phyloP scores from a whole-genome alignment of 2,888 invertebrate species.

The Eilema sororculum region DNA sequence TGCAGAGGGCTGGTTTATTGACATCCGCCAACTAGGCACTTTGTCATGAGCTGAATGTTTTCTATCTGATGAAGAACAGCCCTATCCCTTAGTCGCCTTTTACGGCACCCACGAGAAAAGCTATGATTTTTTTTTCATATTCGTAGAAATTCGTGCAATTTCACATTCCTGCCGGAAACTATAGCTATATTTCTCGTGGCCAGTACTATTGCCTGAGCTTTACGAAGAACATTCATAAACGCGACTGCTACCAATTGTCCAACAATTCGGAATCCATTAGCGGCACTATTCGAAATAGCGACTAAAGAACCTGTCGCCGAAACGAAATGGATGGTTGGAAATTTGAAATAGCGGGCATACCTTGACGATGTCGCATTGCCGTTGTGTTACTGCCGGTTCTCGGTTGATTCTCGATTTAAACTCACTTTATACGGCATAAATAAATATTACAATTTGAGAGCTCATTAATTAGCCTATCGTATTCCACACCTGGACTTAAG shows the following conservation, averaged over 20 bases:
- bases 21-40: no score
- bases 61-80: no score
- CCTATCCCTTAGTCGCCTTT: no score
- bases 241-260: neutral
- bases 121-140: no score
- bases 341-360: conserved; percentile 38
- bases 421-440: neutral
- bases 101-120: no score
- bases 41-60: no score
- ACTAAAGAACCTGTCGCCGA: conserved; percentile 30
- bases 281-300: conserved; percentile 30
- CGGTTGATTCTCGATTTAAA: conserved; percentile 29
- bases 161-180: neutral
- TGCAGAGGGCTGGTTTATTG: no score
- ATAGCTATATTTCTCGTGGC: neutral
- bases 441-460: no score
- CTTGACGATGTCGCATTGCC: conserved; percentile 42
- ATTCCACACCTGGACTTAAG: no score
- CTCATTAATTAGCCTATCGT: no score
- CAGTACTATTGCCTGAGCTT: neutral
- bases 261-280: conserved; percentile 37
- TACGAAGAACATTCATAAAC: neutral
- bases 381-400: conserved; percentile 34
- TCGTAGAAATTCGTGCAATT: neutral
- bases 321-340: conserved; percentile 38